phyloP scores from a whole-genome alignment of 2,797 vertebrate genomes.

The Sebastiscus tertius region DNA sequence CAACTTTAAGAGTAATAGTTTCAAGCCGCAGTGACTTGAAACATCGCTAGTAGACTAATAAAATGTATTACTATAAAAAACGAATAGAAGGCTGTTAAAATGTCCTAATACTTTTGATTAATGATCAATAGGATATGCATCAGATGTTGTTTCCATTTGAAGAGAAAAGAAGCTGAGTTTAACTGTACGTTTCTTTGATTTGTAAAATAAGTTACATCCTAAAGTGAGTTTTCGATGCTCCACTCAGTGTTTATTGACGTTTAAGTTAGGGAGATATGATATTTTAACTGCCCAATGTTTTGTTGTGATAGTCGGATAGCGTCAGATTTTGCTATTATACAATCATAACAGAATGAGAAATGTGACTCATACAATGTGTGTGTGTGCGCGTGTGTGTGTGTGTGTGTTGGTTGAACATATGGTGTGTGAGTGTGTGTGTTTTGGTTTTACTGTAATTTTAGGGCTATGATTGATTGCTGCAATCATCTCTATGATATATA shows the following conservation, averaged over 20 bases:
- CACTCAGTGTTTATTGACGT: conserved; percentile 40
- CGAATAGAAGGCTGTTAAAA: not conserved
- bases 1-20: not conserved
- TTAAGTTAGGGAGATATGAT: conserved; percentile 15
- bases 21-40: not conserved
- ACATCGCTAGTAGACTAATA: not conserved
- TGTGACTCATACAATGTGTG: conserved; percentile 53
- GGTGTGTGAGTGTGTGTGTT: conserved; percentile 24
- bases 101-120: not conserved
- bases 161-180: not conserved
- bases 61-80: not conserved
- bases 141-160: not conserved
- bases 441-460: conserved; percentile 66
- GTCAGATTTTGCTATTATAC: conserved; percentile 61
- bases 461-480: conserved; percentile 74
- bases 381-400: conserved; percentile 20
- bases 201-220: conserved; percentile 7
- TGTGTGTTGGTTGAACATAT: conserved; percentile 1
- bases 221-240: conserved; percentile 5
- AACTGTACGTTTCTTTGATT: not conserved
- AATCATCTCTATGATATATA: conserved; percentile 75
- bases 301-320: conserved; percentile 46
- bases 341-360: conserved; percentile 59
- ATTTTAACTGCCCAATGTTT: conserved; percentile 37
- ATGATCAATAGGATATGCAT: conserved; percentile 39